These are phyloP conservation scores for Eupeodes luniger DNA, from an alignment of 2,888 invertebrate genomes.

Conservation along the genomic window DNA sequence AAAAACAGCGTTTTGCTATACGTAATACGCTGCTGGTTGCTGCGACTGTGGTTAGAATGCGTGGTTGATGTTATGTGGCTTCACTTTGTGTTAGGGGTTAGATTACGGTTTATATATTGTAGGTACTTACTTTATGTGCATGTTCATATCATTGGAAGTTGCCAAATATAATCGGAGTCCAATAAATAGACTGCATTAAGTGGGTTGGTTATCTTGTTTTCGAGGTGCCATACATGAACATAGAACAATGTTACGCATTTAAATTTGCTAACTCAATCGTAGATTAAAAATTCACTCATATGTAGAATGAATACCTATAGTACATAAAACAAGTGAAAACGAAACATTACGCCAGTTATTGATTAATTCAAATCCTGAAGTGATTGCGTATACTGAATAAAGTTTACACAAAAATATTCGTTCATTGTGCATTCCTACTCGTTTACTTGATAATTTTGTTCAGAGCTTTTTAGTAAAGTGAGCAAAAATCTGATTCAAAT, in stretches of 20 bases:
- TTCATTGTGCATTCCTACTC: no score
- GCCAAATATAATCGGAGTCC: conserved; percentile 50
- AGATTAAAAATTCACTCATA: conserved; percentile 7
- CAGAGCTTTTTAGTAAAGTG: no score
- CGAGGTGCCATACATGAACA: conserved; percentile 21
- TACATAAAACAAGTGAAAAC: not conserved
- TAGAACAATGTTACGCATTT: not conserved
- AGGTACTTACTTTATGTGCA: no score
- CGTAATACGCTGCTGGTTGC: conserved; percentile 42
- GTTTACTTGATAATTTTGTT: no score
- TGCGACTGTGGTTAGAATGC: conserved; percentile 61
- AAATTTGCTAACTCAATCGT: not conserved
- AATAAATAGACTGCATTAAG: conserved; percentile 10
- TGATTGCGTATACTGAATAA: no score
- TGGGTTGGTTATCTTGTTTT: conserved; percentile 42
- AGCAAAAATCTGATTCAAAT: no score
- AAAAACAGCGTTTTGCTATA: conserved; percentile 65
- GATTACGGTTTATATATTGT: conserved; percentile 43
- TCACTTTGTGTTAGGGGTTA: conserved; percentile 43
- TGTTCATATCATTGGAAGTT: conserved; percentile 38
- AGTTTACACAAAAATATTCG: no score
- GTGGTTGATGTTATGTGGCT: conserved; percentile 60
- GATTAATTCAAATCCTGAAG: no score
- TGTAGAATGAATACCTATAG: not conserved
- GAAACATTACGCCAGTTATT: not conserved